Conservation (phyloP, 2,113 vertebrate species). For the Amia ocellicauda region DNA sequence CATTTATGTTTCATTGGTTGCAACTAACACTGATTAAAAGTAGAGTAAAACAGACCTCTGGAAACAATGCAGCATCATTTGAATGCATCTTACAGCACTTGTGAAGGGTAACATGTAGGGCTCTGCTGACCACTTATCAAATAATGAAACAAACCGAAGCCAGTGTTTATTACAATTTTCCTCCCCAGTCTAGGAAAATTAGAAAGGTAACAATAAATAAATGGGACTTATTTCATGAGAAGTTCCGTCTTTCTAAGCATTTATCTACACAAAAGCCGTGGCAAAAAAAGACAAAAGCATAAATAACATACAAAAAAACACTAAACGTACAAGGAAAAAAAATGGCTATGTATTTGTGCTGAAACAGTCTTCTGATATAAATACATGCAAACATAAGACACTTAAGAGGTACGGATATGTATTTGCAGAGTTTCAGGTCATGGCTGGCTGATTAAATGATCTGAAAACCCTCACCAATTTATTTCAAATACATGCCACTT, state of each 20-base stretch:
- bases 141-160: too few species aligned
- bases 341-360: conserved; percentile 35
- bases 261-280: neutral
- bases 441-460: conserved; percentile 25
- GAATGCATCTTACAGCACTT: conserved; percentile 12
- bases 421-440: conserved; percentile 20
- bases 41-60: neutral
- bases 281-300: conserved; percentile 27
- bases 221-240: neutral
- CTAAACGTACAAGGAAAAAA: conserved; percentile 30
- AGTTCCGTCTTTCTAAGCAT: conserved; percentile 3
- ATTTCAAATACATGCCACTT: too few species aligned
- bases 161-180: conserved; percentile 3
- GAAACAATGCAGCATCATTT: conserved; percentile 16
- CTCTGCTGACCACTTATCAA: conserved; percentile 30
- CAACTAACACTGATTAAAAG: too few species aligned
- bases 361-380: conserved; percentile 40
- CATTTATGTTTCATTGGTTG: too few species aligned
- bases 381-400: conserved; percentile 33
- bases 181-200: neutral
- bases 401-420: conserved; percentile 25
- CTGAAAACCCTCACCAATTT: too few species aligned
- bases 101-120: conserved; percentile 27
- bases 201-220: neutral
- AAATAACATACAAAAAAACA: conserved; percentile 50